Evolutionary conservation across 30 jellyfish, hydroid and myxozoan species (phyloP).

Genomic region (Pseudorhiza aurosa): DNA sequence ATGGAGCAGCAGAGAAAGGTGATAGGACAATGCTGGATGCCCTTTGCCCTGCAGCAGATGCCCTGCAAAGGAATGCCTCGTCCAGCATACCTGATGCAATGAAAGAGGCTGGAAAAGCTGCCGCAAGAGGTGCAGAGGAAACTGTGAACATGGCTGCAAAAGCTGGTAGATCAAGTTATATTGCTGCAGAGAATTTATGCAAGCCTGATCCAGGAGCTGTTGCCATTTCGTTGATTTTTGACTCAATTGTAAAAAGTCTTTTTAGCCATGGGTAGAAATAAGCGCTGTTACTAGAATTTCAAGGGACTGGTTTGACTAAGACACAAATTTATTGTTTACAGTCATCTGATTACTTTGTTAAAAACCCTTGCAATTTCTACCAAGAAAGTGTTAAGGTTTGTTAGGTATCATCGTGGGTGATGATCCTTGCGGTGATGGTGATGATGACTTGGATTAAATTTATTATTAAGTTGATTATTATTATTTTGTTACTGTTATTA

Average conservation of each 20-base stretch:
- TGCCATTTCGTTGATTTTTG: slow-evolving; percentile 85
- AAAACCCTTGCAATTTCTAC: too few relatives aligned
- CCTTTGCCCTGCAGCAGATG: slow-evolving; percentile 69
- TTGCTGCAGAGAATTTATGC: slow-evolving; percentile 52
- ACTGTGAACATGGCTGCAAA: slow-evolving; percentile 79
- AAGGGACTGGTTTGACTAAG: too few relatives aligned
- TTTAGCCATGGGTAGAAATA: too few relatives aligned
- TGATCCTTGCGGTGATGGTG: too few relatives aligned
- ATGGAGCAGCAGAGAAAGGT: slow-evolving; percentile 99
- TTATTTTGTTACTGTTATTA: too few relatives aligned
- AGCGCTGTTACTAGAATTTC: too few relatives aligned
- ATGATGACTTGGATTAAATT: too few relatives aligned
- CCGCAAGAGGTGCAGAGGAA: slow-evolving; percentile 72
- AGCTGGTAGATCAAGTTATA: slow-evolving; percentile 96
- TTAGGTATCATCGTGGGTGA: too few relatives aligned
- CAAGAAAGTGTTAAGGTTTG: too few relatives aligned
- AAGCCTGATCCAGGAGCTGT: slow-evolving; percentile 98
- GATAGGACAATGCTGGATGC: slow-evolving; percentile 95
- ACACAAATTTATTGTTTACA: too few relatives aligned
- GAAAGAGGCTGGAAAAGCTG: slow-evolving; percentile 59
- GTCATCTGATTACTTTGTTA: too few relatives aligned
- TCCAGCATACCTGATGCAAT: slow-evolving; percentile 5
- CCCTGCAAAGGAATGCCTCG: slow-evolving; percentile 10
- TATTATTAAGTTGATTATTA: too few relatives aligned
- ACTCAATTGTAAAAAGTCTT: slow-evolving; percentile 64